These are phyloP conservation scores for Dryobota labecula DNA, from an alignment of 2,888 invertebrate species.

Conservation along the genomic window DNA sequence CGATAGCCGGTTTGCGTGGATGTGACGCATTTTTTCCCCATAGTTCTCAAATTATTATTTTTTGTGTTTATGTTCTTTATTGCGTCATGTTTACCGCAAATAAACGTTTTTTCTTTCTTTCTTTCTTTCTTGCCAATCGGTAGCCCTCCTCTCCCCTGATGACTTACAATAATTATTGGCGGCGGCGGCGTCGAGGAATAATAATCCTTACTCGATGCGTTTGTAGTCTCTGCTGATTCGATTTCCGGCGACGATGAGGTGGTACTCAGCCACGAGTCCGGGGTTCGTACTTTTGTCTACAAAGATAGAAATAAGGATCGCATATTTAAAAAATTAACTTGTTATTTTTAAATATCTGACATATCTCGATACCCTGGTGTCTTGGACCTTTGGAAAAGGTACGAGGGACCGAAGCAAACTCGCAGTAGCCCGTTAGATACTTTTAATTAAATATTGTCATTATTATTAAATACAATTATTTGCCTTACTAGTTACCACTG, in stretches of 20 bases:
- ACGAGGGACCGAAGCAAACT: background rate
- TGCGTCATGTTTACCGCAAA: too few relatives aligned
- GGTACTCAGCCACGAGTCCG: background rate
- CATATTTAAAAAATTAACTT: too few relatives aligned
- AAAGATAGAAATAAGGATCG: too few relatives aligned
- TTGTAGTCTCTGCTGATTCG: background rate
- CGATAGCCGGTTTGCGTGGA: too few relatives aligned
- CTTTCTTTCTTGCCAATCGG: background rate
- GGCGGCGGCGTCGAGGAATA: background rate
- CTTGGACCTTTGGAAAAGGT: too few relatives aligned
- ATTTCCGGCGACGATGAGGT: background rate
- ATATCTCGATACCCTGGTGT: background rate
- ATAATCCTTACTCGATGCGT: background rate
- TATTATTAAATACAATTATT: background rate
- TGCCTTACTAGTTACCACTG: background rate
- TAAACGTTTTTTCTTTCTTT: too few relatives aligned
- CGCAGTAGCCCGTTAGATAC: background rate
- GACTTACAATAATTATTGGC: constrained; percentile 33
- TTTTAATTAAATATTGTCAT: background rate
- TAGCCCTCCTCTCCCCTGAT: background rate
- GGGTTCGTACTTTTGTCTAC: constrained; percentile 4
- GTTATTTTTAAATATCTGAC: background rate
- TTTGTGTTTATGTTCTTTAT: too few relatives aligned
- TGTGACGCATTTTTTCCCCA: too few relatives aligned
- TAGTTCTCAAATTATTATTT: too few relatives aligned